Base-by-base conservation (phyloP, 1,140 invertebrate species). In the Drosophila sp. region DNA sequence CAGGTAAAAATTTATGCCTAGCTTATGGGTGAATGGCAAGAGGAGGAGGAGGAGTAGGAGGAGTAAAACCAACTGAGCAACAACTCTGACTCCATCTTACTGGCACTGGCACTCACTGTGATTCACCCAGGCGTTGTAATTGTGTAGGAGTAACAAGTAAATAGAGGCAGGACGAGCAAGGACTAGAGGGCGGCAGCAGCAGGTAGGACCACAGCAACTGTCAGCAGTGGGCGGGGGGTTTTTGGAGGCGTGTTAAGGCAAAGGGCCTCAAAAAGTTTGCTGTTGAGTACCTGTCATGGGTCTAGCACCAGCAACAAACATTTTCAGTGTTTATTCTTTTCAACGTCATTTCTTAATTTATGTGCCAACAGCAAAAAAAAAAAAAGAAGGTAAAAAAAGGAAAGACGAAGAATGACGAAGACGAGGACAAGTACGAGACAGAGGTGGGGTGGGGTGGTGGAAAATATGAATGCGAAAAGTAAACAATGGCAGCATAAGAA, bases 281-380 rank as follows among this genome's bases (percentile, higher is more conserved):
- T 63, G 68, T 82, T 63, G 63, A 82, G 66, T 65, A 72, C 68
- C 79, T 82, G 72, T 76, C 76, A 76, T 63, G 58, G 47, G 41
- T 25, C 61, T 27, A 54, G 55, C 27, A 71, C 33, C 56, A 62
- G 41, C 67, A 75, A 35, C 64, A 64, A 72, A 38, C 17, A 70
- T 74, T 65, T 66, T n/a, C 54, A 63, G 32, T 78, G 68, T 79
- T 79, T 79, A 71, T 75, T 79, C 74, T 76, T 86, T 82, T 77
- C 84, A 86, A 78, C 83, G 72, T 74, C 79, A 87, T 76, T 87
- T 80, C 84, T 83, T 87, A 87, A 87, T 87, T 87, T 87, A 87
- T 87, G 84, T 83, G 79, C 76, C 63, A 61, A 71, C 33, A 61
- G 70, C 73, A 60, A 72, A 70, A 72, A 3, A 70, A 72, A 3